Conservation (phyloP, 2,888 invertebrate genomes). For the Caenorhabditis panamensis region DNA sequence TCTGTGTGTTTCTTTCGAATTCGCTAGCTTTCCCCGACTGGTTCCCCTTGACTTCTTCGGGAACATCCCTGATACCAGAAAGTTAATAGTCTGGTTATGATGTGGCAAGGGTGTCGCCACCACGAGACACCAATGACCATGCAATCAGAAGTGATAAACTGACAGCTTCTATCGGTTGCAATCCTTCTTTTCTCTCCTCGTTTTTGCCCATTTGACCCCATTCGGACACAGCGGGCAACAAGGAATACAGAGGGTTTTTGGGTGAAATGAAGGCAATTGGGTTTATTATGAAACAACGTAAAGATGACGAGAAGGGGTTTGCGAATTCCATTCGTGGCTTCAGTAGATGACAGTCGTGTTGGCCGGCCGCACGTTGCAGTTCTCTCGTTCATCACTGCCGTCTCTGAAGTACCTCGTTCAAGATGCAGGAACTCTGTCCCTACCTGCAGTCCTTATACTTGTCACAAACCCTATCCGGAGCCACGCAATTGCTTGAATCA, state of each 20-base stretch:
- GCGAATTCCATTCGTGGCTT: too few relatives aligned
- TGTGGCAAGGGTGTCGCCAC: constrained; percentile 32
- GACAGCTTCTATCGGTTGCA: constrained; percentile 26
- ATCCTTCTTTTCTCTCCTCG: constrained; percentile 10
- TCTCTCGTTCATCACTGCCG: constrained; percentile 66
- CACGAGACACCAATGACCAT: constrained; percentile 17
- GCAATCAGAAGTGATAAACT: constrained; percentile 36
- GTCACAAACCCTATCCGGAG: constrained; percentile 65
- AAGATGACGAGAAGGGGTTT: neutral
- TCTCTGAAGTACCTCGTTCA: constrained; percentile 62
- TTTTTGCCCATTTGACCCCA: constrained; percentile 40
- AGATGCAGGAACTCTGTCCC: neutral
- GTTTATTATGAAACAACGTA: constrained; percentile 51
- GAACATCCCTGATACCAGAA: constrained; percentile 6
- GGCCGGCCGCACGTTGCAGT: constrained; percentile 46
- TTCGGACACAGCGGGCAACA: constrained; percentile 45
- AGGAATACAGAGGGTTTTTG: constrained; percentile 45
- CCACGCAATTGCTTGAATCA: constrained; percentile 63
- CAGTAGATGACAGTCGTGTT: constrained; percentile 45
- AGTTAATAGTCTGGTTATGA: constrained; percentile 2
- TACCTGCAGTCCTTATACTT: constrained; percentile 64
- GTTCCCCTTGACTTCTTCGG: too few relatives aligned
- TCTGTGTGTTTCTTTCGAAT: constrained; percentile 41
- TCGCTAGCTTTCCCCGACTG: constrained; percentile 33
- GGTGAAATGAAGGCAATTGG: constrained; percentile 38